These are phyloP conservation scores for Agrochola lychnidis DNA, from an alignment of 2,888 invertebrate species.

Conservation along the genomic window DNA sequence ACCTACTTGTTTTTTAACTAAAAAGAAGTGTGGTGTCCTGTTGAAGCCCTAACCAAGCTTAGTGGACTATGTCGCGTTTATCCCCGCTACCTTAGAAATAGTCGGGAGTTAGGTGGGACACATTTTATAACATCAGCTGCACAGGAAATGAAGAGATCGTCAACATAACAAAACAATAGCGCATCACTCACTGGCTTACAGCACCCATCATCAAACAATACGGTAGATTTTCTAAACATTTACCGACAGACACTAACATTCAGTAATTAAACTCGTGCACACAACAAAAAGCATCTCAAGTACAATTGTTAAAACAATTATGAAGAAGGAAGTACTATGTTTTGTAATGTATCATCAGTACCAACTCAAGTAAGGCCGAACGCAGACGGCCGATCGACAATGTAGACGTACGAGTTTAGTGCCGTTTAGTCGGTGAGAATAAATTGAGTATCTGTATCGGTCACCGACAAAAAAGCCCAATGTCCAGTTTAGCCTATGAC, in stretches of 20 bases:
- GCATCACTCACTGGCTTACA: not conserved
- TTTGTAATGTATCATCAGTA: constrained; percentile 43
- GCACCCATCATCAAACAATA: not conserved
- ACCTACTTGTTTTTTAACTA: not conserved
- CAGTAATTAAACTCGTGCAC: constrained; percentile 26
- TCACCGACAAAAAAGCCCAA: not conserved
- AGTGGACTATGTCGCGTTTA: not conserved
- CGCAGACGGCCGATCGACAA: constrained; percentile 9
- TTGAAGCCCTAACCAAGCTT: not conserved
- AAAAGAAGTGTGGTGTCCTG: not conserved
- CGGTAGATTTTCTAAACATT: constrained; percentile 31
- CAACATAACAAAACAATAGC: constrained; percentile 26
- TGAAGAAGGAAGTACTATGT: constrained; percentile 44
- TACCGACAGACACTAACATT: constrained; percentile 19
- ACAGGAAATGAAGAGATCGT: constrained; percentile 4
- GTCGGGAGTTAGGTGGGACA: too few relatives aligned
- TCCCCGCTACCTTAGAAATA: not conserved
- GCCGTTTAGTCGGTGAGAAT: not conserved
- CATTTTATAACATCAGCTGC: not conserved
- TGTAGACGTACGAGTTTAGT: not conserved
- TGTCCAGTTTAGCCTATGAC: not conserved
- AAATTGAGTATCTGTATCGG: not conserved
- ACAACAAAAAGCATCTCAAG: constrained; percentile 30
- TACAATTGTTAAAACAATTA: constrained; percentile 41
- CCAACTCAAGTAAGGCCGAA: constrained; percentile 14